phyloP scores from a whole-genome alignment of 1,140 invertebrate species.

The Diprion similis region DNA sequence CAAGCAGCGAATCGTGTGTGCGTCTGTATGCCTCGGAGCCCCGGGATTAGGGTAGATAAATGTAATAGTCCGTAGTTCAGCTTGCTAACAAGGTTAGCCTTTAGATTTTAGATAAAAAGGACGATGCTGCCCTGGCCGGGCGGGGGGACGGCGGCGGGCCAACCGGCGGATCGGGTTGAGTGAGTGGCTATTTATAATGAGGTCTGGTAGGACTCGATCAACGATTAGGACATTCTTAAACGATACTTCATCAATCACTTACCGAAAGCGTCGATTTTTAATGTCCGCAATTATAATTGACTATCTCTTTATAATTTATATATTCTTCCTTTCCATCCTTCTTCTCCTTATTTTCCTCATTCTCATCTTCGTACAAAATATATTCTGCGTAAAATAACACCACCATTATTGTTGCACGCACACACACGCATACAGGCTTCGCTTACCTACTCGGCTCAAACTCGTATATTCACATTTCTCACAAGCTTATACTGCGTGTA shows the following conservation, averaged over 20 bases:
- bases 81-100: slow-evolving; percentile 49
- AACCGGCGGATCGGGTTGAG: not conserved
- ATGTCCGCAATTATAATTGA: slow-evolving; percentile 7
- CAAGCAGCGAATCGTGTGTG: too few species aligned
- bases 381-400: too few species aligned
- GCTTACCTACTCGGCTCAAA: too few species aligned
- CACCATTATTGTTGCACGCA: too few species aligned
- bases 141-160: not conserved
- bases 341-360: too few species aligned
- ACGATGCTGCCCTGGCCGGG: not conserved
- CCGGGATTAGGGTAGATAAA: slow-evolving; percentile 44
- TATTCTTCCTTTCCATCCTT: too few species aligned
- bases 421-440: too few species aligned
- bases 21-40: slow-evolving; percentile 31
- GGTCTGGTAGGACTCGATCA: slow-evolving; percentile 41
- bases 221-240: slow-evolving; percentile 48
- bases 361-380: too few species aligned
- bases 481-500: too few species aligned
- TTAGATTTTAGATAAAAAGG: slow-evolving; percentile 45
- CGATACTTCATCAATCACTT: slow-evolving; percentile 47
- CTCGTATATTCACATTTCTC: too few species aligned
- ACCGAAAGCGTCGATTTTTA: slow-evolving; percentile 28
- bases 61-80: slow-evolving; percentile 51
- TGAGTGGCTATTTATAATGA: slow-evolving; percentile 44
- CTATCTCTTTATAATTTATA: not conserved